Evolutionary conservation across 2,113 vertebrate species (phyloP).

Genomic region (Albula goreensis): DNA sequence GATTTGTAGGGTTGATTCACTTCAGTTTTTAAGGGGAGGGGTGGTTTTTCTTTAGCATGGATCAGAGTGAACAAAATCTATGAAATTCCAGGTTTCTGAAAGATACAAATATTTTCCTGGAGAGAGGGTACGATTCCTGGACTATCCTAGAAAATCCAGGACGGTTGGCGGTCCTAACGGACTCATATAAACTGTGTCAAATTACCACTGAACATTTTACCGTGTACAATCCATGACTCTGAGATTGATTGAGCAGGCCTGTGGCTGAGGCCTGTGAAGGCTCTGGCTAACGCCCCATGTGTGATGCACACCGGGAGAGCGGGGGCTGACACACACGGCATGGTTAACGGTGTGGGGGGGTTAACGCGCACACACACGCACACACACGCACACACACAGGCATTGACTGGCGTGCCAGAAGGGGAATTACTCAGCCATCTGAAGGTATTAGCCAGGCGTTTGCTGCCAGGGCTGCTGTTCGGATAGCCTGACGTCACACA

Average conservation of each 20-base stretch:
- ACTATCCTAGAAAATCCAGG: too few species aligned
- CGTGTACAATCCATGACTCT: too few species aligned
- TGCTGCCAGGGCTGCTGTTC: slow-evolving; percentile 16
- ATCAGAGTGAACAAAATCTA: too few species aligned
- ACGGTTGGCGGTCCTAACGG: too few species aligned
- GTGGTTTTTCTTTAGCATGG: too few species aligned
- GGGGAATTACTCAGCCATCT: slow-evolving; percentile 49
- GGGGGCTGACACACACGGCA: background rate
- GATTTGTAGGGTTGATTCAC: too few species aligned
- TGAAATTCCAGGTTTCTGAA: too few species aligned
- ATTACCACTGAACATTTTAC: too few species aligned
- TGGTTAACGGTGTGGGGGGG: slow-evolving; percentile 7
- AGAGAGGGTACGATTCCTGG: too few species aligned
- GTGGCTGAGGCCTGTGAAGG: slow-evolving; percentile 6
- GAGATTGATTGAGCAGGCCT: background rate
- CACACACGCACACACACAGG: slow-evolving; percentile 26
- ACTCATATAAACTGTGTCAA: too few species aligned
- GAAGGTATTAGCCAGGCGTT: slow-evolving; percentile 18
- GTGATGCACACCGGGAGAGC: background rate
- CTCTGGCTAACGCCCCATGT: background rate
- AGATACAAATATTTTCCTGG: background rate
- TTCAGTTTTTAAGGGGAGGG: too few species aligned
- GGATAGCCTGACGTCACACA: slow-evolving; percentile 51
- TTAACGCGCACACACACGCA: too few species aligned
- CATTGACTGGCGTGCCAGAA: slow-evolving; percentile 56